Percentiles rank a stretch among this genome's conserved stretches.
Evolutionary conservation across 2,888 invertebrate species (phyloP).

Genomic region (Sicus ferrugineus): DNA sequence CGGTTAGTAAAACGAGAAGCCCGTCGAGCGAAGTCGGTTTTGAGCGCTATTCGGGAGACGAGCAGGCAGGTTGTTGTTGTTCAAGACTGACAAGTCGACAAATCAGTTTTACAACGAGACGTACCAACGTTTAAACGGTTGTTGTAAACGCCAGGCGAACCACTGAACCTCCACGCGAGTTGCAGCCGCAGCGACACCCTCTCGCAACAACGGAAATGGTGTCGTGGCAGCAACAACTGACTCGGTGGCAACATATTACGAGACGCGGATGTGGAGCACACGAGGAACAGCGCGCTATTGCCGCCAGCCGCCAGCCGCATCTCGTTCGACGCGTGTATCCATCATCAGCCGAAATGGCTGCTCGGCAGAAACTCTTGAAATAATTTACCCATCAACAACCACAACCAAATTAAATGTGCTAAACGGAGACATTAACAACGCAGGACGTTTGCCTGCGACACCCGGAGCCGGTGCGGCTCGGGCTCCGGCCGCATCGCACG

Average conservation of each 20-base stretch:
- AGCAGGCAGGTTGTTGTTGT: no score
- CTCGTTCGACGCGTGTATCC: slow-evolving; percentile 19
- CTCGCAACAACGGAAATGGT: slow-evolving; percentile 51
- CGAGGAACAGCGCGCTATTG: neutral
- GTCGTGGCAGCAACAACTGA: slow-evolving; percentile 44
- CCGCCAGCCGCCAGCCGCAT: neutral
- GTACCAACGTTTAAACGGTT: no score
- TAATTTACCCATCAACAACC: slow-evolving; percentile 48
- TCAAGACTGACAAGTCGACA: no score
- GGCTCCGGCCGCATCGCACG: neutral
- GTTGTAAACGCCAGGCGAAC: no score
- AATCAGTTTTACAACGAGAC: no score
- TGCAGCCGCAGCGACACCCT: slow-evolving; percentile 42
- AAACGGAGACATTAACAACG: slow-evolving; percentile 57
- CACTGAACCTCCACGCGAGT: no score
- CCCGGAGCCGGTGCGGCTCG: neutral
- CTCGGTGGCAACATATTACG: slow-evolving; percentile 45
- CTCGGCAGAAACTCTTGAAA: slow-evolving; percentile 44
- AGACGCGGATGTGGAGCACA: slow-evolving; percentile 44
- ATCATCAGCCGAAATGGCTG: slow-evolving; percentile 21
- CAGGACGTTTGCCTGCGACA: slow-evolving; percentile 42
- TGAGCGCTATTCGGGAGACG: no score
- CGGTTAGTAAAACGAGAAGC: no score
- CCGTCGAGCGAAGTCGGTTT: no score
- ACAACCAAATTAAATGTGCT: slow-evolving; percentile 57